These are phyloP conservation scores for Diarsia rubi DNA, from an alignment of 2,888 invertebrate species.

Conservation along the genomic window DNA sequence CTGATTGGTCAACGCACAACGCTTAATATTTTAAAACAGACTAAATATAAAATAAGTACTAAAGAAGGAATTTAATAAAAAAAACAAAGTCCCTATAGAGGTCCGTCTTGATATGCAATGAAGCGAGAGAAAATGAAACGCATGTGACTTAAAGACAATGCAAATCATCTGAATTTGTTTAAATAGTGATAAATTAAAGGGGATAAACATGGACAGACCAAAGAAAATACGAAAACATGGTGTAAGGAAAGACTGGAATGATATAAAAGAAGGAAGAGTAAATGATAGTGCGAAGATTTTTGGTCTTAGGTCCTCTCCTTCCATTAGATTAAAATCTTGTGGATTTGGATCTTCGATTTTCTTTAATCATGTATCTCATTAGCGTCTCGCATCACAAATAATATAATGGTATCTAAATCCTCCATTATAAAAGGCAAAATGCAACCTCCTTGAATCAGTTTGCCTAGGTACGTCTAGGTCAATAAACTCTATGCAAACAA, in stretches of 20 bases:
- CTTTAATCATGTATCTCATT: background rate
- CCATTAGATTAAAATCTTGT: background rate
- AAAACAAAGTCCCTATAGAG: too few relatives aligned
- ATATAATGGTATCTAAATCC: background rate
- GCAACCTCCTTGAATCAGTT: constrained; percentile 23
- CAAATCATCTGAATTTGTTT: too few relatives aligned
- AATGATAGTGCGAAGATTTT: background rate
- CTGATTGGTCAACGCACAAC: background rate
- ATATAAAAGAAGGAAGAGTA: background rate
- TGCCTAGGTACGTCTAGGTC: constrained; percentile 39
- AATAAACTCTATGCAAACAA: constrained; percentile 51
- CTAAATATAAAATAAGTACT: background rate
- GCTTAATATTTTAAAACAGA: background rate
- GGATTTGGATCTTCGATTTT: background rate
- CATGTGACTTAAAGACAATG: background rate
- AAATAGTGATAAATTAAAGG: background rate
- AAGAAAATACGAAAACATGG: background rate
- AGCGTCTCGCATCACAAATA: background rate
- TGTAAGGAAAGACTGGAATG: background rate
- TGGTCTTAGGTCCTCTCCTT: background rate
- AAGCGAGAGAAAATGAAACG: background rate
- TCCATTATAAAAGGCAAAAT: background rate
- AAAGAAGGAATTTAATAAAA: too few relatives aligned
- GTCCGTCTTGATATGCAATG: background rate
- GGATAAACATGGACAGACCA: background rate